Conservation (phyloP, 2,888 invertebrate genomes). For the Cordilura impudica region DNA sequence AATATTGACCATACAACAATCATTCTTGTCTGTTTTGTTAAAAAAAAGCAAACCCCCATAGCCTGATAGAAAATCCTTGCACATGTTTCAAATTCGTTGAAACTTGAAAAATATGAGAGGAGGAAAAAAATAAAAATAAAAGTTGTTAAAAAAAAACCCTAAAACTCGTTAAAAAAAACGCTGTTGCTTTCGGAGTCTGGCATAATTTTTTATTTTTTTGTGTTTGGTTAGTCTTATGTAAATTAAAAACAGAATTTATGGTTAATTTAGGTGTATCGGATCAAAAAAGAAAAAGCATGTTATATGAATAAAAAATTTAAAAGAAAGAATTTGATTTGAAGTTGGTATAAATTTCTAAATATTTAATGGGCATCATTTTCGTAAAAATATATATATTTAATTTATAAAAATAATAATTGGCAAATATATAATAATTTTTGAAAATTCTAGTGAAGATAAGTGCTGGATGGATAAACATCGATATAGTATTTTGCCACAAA, state of each 20-base stretch:
- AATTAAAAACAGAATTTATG: constrained; percentile 33
- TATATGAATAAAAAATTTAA: neutral
- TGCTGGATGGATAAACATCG: too few species aligned
- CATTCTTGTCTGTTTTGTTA: constrained; percentile 20
- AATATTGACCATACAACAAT: constrained; percentile 49
- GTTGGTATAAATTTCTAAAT: neutral
- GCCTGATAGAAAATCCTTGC: constrained; percentile 30
- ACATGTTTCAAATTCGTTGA: constrained; percentile 11
- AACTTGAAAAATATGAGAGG: neutral
- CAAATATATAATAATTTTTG: too few species aligned
- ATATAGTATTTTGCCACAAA: too few species aligned
- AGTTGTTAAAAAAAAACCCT: neutral
- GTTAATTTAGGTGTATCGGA: constrained; percentile 15
- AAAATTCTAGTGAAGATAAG: too few species aligned
- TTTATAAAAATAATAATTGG: too few species aligned
- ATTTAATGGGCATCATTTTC: too few species aligned
- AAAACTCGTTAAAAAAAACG: neutral
- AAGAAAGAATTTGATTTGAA: neutral
- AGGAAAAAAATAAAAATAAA: neutral
- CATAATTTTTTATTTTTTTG: neutral
- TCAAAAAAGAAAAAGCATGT: too few species aligned
- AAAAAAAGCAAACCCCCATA: too few species aligned
- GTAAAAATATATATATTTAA: too few species aligned
- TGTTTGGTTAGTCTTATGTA: constrained; percentile 2
- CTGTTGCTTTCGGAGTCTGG: neutral